A percentile compares a stretch with the other conserved stretches of the same genome.
Evolutionary conservation across 2,888 invertebrate species (phyloP).

Genomic region (Drosophila birchii): DNA sequence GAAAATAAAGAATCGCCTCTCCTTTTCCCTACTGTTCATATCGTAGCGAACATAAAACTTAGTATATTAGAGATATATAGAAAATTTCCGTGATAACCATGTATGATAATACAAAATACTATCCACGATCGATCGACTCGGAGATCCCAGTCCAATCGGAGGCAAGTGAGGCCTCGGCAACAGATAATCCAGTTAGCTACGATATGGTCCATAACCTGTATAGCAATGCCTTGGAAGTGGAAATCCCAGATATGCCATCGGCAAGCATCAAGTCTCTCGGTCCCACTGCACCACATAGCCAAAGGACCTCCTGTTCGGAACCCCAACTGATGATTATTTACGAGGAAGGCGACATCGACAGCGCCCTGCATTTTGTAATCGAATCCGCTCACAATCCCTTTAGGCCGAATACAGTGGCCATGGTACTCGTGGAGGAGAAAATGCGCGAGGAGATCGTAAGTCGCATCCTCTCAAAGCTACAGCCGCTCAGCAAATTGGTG

Average conservation of each 20-base stretch:
- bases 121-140: slow-evolving; percentile 24
- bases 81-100: slow-evolving; percentile 4
- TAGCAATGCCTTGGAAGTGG: neutral
- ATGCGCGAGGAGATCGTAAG: slow-evolving; percentile 38
- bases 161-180: neutral
- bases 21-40: neutral
- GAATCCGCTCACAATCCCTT: slow-evolving; percentile 53
- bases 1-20: neutral
- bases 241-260: neutral
- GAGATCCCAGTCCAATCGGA: neutral
- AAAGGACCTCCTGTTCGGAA: neutral
- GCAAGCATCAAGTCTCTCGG: neutral
- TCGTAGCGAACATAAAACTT: neutral
- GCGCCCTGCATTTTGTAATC: slow-evolving; percentile 50
- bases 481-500: slow-evolving; percentile 1
- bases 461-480: slow-evolving; percentile 28
- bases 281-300: neutral
- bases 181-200: neutral
- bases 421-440: slow-evolving; percentile 53
- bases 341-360: slow-evolving; percentile 51
- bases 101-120: slow-evolving; percentile 23
- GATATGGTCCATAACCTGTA: slow-evolving; percentile 20
- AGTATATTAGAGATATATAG: neutral
- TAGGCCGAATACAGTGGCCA: slow-evolving; percentile 24
- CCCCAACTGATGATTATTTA: slow-evolving; percentile 62